Evolutionary conservation across 1,140 invertebrate genomes (phyloP).

Genomic region (Dinoponera quadriceps): DNA sequence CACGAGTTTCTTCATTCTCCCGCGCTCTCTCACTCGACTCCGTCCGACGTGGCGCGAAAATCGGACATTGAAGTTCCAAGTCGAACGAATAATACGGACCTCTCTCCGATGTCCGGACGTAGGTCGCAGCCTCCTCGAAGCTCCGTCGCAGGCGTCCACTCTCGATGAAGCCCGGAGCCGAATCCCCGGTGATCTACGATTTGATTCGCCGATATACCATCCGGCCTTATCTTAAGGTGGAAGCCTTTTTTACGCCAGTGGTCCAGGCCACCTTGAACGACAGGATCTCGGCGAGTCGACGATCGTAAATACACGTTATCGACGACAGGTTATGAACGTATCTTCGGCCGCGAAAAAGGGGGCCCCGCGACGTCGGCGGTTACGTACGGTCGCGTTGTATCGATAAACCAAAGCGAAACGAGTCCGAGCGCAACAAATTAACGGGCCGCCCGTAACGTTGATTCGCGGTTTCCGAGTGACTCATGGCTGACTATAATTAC

Average conservation of each 20-base stretch:
- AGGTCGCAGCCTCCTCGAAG: constrained; percentile 39
- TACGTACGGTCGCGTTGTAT: constrained; percentile 50
- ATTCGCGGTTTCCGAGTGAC: constrained; percentile 51
- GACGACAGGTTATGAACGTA: constrained; percentile 66
- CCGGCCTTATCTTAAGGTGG: constrained; percentile 64
- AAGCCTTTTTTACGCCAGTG: constrained; percentile 64
- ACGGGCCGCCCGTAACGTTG: constrained; percentile 30
- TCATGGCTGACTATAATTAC: constrained; percentile 54
- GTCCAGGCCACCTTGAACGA: constrained; percentile 58
- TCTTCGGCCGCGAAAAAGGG: constrained; percentile 64
- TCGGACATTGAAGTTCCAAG: neutral
- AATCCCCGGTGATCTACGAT: constrained; percentile 72
- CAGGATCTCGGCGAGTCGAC: constrained; percentile 59
- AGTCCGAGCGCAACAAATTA: constrained; percentile 58
- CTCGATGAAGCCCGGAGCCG: constrained; percentile 46
- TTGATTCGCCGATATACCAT: constrained; percentile 72
- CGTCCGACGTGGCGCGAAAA: neutral
- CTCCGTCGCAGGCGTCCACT: constrained; percentile 55
- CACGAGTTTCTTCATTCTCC: too few relatives aligned
- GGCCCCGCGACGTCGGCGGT: constrained; percentile 55
- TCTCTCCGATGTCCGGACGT: neutral
- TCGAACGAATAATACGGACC: neutral
- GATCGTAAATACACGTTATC: constrained; percentile 67
- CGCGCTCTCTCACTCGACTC: too few relatives aligned
- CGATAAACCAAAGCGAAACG: constrained; percentile 63